Conservation (phyloP, 2,888 invertebrate genomes). For the Netelia inedita region DNA sequence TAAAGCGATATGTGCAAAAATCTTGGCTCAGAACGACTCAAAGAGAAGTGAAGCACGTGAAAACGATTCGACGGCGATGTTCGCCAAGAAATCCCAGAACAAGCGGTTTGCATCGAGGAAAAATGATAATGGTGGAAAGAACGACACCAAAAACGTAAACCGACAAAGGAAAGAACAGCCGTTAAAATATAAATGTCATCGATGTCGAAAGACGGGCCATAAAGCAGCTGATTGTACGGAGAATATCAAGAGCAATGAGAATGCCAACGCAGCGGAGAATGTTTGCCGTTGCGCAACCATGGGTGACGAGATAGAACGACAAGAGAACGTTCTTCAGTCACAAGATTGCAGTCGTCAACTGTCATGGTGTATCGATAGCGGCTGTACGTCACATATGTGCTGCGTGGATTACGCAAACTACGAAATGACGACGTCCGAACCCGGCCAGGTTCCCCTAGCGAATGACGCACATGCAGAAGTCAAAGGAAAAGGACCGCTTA, state of each 20-base stretch:
- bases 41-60: conserved; percentile 14
- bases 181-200: conserved; percentile 5
- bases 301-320: not conserved
- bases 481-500: not conserved
- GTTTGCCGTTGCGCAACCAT: not conserved
- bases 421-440: not conserved
- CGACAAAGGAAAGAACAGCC: not conserved
- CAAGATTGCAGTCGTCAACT: not conserved
- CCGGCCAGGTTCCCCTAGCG: not conserved
- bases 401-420: not conserved
- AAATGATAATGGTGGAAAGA: not conserved
- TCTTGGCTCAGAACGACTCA: conserved; percentile 29
- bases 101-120: not conserved
- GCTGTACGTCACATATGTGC: not conserved
- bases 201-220: conserved; percentile 3
- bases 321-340: not conserved
- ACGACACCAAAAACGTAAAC: not conserved
- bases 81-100: conserved; percentile 1
- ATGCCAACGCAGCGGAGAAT: not conserved
- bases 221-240: conserved; percentile 7
- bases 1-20: conserved; percentile 29
- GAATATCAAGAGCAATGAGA: not conserved
- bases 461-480: not conserved
- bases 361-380: too few relatives aligned
- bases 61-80: not conserved